These are phyloP conservation scores for Scleropages formosus DNA, from an alignment of 2,797 vertebrate species.

Conservation along the genomic window DNA sequence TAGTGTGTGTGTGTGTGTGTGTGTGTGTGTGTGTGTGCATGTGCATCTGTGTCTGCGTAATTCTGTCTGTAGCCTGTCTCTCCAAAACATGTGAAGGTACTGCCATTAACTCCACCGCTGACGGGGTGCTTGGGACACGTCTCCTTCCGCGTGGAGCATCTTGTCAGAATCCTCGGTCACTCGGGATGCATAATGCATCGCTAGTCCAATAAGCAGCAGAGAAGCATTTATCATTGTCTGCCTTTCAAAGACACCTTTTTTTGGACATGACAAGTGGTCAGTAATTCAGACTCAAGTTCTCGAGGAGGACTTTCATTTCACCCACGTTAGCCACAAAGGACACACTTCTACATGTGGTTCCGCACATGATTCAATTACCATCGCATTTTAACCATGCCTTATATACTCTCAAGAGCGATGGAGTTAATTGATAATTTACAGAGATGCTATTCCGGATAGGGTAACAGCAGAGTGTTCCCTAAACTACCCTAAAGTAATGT, in stretches of 20 bases:
- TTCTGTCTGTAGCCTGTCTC: too few species aligned
- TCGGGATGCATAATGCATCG: constrained; percentile 79
- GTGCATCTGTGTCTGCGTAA: too few species aligned
- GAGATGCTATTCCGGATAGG: too few species aligned
- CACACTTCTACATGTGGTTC: background rate
- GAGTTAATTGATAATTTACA: too few species aligned
- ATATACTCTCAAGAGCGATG: background rate
- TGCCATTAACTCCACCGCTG: constrained; percentile 74
- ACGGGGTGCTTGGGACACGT: constrained; percentile 68
- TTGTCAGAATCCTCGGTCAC: constrained; percentile 69
- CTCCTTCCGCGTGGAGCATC: constrained; percentile 50
- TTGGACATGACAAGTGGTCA: constrained; percentile 74
- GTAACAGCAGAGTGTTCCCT: too few species aligned
- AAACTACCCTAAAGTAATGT: too few species aligned
- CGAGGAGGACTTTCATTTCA: constrained; percentile 54
- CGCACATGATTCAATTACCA: background rate
- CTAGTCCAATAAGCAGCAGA: constrained; percentile 67
- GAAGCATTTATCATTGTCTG: constrained; percentile 82
- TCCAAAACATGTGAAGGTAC: constrained; percentile 57
- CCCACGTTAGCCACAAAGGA: background rate
- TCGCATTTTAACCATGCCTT: too few species aligned
- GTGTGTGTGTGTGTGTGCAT: too few species aligned
- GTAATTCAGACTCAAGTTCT: constrained; percentile 67
- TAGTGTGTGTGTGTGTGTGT: too few species aligned
- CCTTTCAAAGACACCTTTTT: constrained; percentile 74